phyloP scores from a whole-genome alignment of 2,888 invertebrate genomes.

The Drosophila cracens region DNA sequence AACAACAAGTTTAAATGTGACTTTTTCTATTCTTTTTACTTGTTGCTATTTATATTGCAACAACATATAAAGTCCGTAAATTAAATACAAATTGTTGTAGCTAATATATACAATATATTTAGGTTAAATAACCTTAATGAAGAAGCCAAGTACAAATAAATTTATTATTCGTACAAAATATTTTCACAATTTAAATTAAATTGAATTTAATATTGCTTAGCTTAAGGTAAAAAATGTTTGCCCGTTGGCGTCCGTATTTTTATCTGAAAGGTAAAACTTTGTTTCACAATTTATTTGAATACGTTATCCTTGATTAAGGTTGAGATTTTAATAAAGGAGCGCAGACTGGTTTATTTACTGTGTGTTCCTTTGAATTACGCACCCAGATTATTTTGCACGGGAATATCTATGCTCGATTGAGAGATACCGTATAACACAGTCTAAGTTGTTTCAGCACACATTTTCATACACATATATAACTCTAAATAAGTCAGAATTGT shows the following conservation, averaged over 20 bases:
- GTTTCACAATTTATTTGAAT: not conserved
- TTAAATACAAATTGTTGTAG: not conserved
- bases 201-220: not conserved
- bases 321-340: not conserved
- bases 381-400: not conserved
- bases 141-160: not conserved
- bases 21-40: not conserved
- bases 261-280: not conserved
- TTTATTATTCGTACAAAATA: not conserved
- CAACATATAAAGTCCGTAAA: not conserved
- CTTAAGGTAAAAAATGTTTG: not conserved
- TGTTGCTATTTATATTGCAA: not conserved
- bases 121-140: not conserved
- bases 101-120: not conserved
- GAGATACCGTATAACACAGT: not conserved
- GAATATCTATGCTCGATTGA: not conserved
- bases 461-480: not conserved
- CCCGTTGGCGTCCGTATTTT: not conserved
- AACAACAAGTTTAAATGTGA: not conserved
- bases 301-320: not conserved
- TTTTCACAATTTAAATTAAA: not conserved
- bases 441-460: not conserved
- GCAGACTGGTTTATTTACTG: not conserved
- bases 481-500: not conserved
- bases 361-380: not conserved